phyloP scores from a whole-genome alignment of 1,140 invertebrate genomes.

The Lepidurus arcticus region DNA sequence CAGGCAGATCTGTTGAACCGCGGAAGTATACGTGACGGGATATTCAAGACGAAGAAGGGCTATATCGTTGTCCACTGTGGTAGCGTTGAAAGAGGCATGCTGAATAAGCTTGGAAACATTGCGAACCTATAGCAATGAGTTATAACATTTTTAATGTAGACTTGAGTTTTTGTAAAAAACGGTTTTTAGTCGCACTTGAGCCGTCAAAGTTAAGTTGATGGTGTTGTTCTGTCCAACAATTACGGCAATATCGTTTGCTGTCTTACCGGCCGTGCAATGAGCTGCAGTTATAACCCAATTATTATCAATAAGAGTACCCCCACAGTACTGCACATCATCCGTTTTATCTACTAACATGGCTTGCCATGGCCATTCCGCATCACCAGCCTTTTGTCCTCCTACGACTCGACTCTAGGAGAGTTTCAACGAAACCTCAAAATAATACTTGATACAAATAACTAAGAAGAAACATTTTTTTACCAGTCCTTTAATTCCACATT shows the following conservation, averaged over 20 bases:
- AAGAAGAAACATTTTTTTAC: conserved; percentile 13
- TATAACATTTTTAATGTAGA: neutral
- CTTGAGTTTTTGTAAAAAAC: conserved; percentile 7
- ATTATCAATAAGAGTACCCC: conserved; percentile 45
- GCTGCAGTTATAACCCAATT: conserved; percentile 48
- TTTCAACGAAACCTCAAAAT: neutral
- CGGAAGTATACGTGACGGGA: conserved; percentile 49
- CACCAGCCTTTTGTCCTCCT: conserved; percentile 27
- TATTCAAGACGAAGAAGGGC: conserved; percentile 50
- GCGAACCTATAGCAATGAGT: conserved; percentile 27
- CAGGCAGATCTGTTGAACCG: conserved; percentile 59
- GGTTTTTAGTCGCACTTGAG: conserved; percentile 25
- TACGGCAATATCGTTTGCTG: conserved; percentile 32
- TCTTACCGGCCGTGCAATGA: conserved; percentile 41
- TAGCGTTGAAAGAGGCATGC: conserved; percentile 45
- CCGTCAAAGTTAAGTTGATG: conserved; percentile 23
- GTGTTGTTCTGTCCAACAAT: conserved; percentile 30
- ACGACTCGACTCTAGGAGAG: conserved; percentile 31
- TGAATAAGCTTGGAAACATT: conserved; percentile 39
- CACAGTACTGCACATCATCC: conserved; percentile 43
- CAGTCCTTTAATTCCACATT: conserved; percentile 33
- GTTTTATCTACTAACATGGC: conserved; percentile 23
- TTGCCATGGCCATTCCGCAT: conserved; percentile 34
- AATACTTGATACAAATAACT: neutral
- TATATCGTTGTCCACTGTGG: conserved; percentile 54